phyloP scores from a whole-genome alignment of 1,140 invertebrate genomes.

The Fragariocoptes setiger region DNA sequence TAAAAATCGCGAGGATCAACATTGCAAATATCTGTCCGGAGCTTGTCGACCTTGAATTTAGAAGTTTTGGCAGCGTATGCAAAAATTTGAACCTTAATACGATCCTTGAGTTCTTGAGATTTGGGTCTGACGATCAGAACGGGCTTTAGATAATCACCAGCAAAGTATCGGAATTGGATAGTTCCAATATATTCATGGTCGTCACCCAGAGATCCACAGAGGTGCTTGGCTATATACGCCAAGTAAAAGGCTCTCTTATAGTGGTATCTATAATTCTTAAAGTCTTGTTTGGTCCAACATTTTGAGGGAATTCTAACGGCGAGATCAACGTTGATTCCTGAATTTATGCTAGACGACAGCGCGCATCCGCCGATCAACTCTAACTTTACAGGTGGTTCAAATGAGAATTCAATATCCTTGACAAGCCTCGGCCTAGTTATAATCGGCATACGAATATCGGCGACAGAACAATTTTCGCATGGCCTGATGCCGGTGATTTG shows the following conservation, averaged over 20 bases:
- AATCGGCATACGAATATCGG: too few species aligned
- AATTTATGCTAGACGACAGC: not conserved
- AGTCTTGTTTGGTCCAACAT: constrained; percentile 29
- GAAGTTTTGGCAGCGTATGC: constrained; percentile 24
- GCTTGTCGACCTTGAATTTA: constrained; percentile 31
- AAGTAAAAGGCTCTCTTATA: constrained; percentile 49
- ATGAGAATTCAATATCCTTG: too few species aligned
- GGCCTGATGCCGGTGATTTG: too few species aligned
- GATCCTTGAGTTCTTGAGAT: constrained; percentile 22
- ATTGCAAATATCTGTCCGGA: constrained; percentile 38
- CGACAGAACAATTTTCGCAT: too few species aligned
- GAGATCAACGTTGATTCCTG: constrained; percentile 1
- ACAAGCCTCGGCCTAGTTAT: too few species aligned
- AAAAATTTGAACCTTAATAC: constrained; percentile 25
- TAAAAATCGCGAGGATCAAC: constrained; percentile 19
- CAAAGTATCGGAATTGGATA: constrained; percentile 17
- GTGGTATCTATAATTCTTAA: constrained; percentile 44
- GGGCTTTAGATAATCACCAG: constrained; percentile 30
- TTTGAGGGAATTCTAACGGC: constrained; percentile 7
- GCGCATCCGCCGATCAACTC: not conserved
- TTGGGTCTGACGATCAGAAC: constrained; percentile 28
- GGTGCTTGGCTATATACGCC: constrained; percentile 27
- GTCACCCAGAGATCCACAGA: constrained; percentile 14
- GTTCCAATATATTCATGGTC: constrained; percentile 16
- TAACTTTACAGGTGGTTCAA: not conserved